Base-by-base conservation (phyloP, 2,888 invertebrate genomes). In the Ennomos quercinarius region DNA sequence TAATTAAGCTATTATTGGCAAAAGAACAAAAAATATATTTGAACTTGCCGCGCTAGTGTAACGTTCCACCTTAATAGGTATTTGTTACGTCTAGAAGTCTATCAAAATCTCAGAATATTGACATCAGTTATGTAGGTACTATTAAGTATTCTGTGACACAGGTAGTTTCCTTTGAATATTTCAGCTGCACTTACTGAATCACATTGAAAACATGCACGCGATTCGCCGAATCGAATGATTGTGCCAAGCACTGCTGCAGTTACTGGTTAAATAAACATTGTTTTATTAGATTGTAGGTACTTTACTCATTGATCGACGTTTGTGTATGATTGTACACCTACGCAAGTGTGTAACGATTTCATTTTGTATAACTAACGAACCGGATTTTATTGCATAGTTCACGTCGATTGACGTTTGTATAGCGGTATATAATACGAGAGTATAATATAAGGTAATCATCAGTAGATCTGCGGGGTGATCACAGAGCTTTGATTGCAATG, bases 311-410 rank as follows among this genome's bases (percentile, higher is more conserved):
- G 48, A 58, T 53, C 36, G 43, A 53, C 43, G 36, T 43, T 48
- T 37, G 43, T 47, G 39, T 48, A 53, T 13, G 42, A 37, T 17
- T 11, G 50, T 38, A 48, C 49, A 50, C 59, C 59, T 35, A 59
- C 59, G 42, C 37, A 27, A 9, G 27, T 9, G 10, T 17, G 37
- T 45, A 50, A 54, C 48, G 52, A 58, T 48, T 48, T 48, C 17
- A 48, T 52, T 48, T 53, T 34, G 49, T 27, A 27, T 27, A 13
- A 34, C 11, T 48, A 52, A 27, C 27, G 0, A 27, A 27, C 52
- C 52, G 39, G 58, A 44, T 49, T 58, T 58, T 58, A 58, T 53
- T 58, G 44, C 40, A 48, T 43, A 39, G 10, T 45, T 9, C 4
- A 41, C 34, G 47, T 51, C 42, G 36, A 47, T 57, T 46, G 34